Evolutionary conservation across 2,797 vertebrate genomes (phyloP).

Genomic region (Enteromius afrohamiltoni): DNA sequence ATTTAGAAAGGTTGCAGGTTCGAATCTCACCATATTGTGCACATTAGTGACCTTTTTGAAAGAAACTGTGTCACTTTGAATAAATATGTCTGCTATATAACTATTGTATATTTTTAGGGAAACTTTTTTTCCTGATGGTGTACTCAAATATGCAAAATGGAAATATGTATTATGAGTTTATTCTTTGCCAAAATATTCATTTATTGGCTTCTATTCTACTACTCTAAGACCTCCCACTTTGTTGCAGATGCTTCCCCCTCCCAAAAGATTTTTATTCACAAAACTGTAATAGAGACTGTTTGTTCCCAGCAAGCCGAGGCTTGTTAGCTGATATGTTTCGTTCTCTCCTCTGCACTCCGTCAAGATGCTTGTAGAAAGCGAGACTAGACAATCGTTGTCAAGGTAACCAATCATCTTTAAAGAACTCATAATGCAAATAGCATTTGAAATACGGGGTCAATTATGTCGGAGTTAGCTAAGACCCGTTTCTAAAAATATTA

Average conservation of each 20-base stretch:
- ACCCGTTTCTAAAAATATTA: slow-evolving; percentile 42
- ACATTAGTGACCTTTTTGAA: background rate
- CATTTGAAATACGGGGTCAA: slow-evolving; percentile 63
- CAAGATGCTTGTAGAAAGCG: slow-evolving; percentile 69
- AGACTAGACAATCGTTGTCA: slow-evolving; percentile 82
- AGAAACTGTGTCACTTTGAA: background rate
- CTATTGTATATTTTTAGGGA: background rate
- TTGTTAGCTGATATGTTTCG: slow-evolving; percentile 55
- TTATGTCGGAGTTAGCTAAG: slow-evolving; percentile 26
- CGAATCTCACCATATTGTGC: background rate
- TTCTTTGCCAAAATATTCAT: background rate
- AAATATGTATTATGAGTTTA: background rate
- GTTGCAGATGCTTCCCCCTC: slow-evolving; percentile 33
- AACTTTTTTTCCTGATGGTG: background rate
- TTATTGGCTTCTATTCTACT: background rate
- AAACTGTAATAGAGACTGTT: slow-evolving; percentile 53
- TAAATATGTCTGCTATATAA: background rate
- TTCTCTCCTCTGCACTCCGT: slow-evolving; percentile 60
- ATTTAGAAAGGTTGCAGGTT: background rate
- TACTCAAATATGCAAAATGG: background rate
- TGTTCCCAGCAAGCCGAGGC: slow-evolving; percentile 48
- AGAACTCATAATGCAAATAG: slow-evolving; percentile 72
- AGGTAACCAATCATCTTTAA: slow-evolving; percentile 77
- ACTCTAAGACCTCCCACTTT: slow-evolving; percentile 14
- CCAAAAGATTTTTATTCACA: slow-evolving; percentile 55